Conservation (phyloP, 2,888 invertebrate species). For the Oscheius onirici region DNA sequence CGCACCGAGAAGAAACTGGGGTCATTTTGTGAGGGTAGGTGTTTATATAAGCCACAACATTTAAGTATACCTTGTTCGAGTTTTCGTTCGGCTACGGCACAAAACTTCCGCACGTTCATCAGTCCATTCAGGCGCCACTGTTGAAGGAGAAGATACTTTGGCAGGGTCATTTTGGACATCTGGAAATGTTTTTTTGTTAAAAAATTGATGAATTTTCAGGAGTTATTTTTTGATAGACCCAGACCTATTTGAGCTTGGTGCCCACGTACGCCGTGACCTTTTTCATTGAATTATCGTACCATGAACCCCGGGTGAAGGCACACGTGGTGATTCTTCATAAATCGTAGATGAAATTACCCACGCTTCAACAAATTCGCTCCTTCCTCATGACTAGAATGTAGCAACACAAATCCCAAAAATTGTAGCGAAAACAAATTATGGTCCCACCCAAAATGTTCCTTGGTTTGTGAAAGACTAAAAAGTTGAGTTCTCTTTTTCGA, state of each 20-base stretch:
- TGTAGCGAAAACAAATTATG: not conserved
- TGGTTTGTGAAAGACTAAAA: not conserved
- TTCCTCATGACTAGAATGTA: not conserved
- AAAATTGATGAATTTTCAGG: not conserved
- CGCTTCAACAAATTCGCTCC: not conserved
- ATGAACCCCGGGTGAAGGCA: not conserved
- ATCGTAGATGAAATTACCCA: constrained; percentile 26
- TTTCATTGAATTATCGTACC: not conserved
- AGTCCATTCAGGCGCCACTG: constrained; percentile 9
- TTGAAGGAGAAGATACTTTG: constrained; percentile 2
- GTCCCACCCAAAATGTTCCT: not conserved
- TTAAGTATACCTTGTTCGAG: constrained; percentile 1
- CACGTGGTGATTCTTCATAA: constrained; percentile 1
- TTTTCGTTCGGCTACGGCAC: constrained; percentile 6
- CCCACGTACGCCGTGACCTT: not conserved
- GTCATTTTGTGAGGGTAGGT: too few relatives aligned
- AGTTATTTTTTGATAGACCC: not conserved
- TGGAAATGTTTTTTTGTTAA: not conserved
- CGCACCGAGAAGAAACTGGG: too few relatives aligned
- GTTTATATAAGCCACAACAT: not conserved
- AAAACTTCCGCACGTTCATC: not conserved
- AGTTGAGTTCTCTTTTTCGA: not conserved
- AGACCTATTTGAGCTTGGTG: not conserved
- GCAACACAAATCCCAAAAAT: not conserved
- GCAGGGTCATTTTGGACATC: constrained; percentile 3